Percentiles rank a stretch among this genome's conserved stretches.
phyloP scores from a whole-genome alignment of 2,888 invertebrate genomes.

The Ecdyonurus torrentis region DNA sequence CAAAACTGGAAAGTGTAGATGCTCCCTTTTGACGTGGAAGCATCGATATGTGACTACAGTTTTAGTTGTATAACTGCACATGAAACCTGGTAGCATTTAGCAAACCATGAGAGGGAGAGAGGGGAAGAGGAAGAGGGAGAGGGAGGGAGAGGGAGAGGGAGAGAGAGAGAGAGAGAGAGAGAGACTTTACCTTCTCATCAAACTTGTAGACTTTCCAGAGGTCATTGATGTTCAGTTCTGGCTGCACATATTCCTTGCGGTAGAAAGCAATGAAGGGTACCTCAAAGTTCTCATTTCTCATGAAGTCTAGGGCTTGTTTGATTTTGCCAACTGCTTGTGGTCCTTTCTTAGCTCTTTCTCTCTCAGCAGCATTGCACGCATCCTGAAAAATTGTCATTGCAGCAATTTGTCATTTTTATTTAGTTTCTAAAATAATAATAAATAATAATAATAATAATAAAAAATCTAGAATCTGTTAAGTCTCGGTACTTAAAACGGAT shows the following conservation, averaged over 20 bases:
- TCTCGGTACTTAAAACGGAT: too few species aligned
- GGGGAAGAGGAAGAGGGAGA: neutral
- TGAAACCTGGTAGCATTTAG: too few species aligned
- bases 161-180: neutral
- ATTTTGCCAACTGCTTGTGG: slow-evolving; percentile 72
- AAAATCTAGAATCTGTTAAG: too few species aligned
- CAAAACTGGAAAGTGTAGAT: too few species aligned
- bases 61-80: too few species aligned
- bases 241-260: slow-evolving; percentile 92
- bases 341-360: slow-evolving; percentile 42
- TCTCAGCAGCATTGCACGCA: slow-evolving; percentile 26
- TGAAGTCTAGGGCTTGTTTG: slow-evolving; percentile 84
- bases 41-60: too few species aligned
- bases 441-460: slow-evolving; percentile 17
- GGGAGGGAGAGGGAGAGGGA: neutral
- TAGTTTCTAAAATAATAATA: neutral
- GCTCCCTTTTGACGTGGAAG: too few species aligned
- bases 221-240: slow-evolving; percentile 86
- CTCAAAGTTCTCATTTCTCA: slow-evolving; percentile 87
- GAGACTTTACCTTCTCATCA: slow-evolving; percentile 83
- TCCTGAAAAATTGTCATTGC: slow-evolving; percentile 18
- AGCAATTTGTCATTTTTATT: neutral
- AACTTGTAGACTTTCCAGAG: slow-evolving; percentile 95
- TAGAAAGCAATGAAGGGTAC: slow-evolving; percentile 99
- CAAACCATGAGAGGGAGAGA: neutral